Evolutionary conservation across 2,113 vertebrate genomes (phyloP).

Genomic region (Elephantulus edwardii): DNA sequence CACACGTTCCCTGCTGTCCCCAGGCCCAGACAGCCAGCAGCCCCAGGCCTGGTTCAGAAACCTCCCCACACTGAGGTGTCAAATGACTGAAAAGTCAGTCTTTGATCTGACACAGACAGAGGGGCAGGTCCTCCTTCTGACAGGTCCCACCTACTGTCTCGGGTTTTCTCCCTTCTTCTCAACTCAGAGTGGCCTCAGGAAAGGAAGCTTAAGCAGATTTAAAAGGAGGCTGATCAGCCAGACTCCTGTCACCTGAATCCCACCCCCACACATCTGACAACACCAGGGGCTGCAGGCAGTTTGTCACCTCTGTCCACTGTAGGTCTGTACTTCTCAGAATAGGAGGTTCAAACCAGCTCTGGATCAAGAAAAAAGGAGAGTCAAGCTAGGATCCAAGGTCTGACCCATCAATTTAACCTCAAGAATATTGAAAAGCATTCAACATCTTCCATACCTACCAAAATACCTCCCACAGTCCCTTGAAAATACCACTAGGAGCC

Average conservation of each 20-base stretch:
- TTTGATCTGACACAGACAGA: constrained; percentile 63
- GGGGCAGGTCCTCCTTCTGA: constrained; percentile 23
- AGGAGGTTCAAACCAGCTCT: background rate
- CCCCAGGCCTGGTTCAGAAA: background rate
- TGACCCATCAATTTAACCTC: background rate
- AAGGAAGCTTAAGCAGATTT: background rate
- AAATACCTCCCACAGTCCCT: background rate
- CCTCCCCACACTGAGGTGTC: constrained; percentile 21
- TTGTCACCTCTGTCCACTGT: background rate
- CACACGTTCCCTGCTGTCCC: constrained; percentile 35
- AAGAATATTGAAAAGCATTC: background rate
- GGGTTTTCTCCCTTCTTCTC: constrained; percentile 27
- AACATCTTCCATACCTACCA: background rate
- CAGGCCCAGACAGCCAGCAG: constrained; percentile 36
- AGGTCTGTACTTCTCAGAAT: background rate
- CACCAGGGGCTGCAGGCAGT: background rate
- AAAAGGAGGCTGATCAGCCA: background rate
- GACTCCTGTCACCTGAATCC: background rate
- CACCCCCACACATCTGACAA: background rate
- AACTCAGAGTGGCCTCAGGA: background rate
- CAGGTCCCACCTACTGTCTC: background rate
- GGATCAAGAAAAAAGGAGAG: constrained; percentile 41
- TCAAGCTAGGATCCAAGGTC: background rate
- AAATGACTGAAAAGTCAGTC: constrained; percentile 48
- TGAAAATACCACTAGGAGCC: background rate